Evolutionary conservation across 2,113 vertebrate genomes (phyloP).

Genomic region (Odocoileus hemionus): DNA sequence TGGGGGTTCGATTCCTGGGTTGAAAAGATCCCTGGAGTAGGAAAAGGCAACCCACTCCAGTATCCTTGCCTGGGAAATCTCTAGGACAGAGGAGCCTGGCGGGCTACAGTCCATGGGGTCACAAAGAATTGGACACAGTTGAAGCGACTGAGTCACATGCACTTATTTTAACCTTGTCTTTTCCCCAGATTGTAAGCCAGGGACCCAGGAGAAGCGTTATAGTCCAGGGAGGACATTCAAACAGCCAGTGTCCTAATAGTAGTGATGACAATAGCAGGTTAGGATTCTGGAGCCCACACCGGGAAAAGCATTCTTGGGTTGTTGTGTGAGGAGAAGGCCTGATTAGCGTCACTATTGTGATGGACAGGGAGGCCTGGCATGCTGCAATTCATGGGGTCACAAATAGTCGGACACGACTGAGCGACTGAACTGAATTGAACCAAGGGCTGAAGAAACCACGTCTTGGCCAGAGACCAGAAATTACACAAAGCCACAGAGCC

Average conservation of each 20-base stretch:
- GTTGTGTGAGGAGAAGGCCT: neutral
- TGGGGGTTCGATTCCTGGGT: neutral
- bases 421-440: too few species aligned
- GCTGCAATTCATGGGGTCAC: too few species aligned
- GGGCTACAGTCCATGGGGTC: neutral
- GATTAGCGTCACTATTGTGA: neutral
- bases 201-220: neutral
- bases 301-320: neutral
- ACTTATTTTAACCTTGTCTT: neutral
- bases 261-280: too few species aligned
- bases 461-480: neutral
- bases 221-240: neutral
- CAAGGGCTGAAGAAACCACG: neutral
- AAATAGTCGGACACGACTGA: too few species aligned
- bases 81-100: neutral
- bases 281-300: neutral
- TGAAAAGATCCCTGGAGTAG: neutral
- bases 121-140: rapidly evolving
- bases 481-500: neutral
- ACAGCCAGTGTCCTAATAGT: neutral
- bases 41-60: neutral
- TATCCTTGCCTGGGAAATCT: neutral
- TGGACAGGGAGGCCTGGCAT: too few species aligned
- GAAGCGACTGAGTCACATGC: neutral
- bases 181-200: neutral